Evolutionary conservation across 2,888 invertebrate genomes (phyloP).

Genomic region (Rhagophthalmus giganteus): DNA sequence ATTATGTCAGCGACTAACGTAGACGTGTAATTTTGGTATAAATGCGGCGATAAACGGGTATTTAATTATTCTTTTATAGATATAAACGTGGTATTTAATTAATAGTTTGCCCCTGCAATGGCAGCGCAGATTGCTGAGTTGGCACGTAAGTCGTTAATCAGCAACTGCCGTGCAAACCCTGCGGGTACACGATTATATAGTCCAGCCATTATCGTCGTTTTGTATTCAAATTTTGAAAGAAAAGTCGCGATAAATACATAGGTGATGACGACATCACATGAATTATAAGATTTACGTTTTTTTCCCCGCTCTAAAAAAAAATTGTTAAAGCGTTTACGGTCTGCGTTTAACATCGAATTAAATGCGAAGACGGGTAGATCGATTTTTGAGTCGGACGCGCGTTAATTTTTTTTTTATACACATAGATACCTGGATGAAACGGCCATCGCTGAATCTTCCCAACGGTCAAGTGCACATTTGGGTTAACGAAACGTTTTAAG

Average conservation of each 20-base stretch:
- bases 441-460: background rate
- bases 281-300: constrained; percentile 1
- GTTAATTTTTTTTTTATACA: too few relatives aligned
- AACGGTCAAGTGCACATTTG: too few relatives aligned
- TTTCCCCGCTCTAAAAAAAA: too few relatives aligned
- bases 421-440: background rate
- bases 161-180: constrained; percentile 41
- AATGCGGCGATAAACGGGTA: constrained; percentile 43
- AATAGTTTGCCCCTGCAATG: constrained; percentile 46
- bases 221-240: constrained; percentile 22
- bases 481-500: too few relatives aligned
- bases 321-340: background rate
- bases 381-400: too few relatives aligned
- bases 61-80: constrained; percentile 49
- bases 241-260: constrained; percentile 20
- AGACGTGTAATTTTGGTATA: constrained; percentile 31
- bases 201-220: constrained; percentile 22
- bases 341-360: too few relatives aligned
- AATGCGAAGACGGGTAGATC: too few relatives aligned
- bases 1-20: constrained; percentile 25
- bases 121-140: constrained; percentile 48
- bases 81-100: constrained; percentile 48
- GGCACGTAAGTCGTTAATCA: constrained; percentile 49
- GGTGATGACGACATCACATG: constrained; percentile 21
- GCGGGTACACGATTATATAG: constrained; percentile 43